Evolutionary conservation across 2,888 invertebrate species (phyloP).

Genomic region (Gordius sp.): DNA sequence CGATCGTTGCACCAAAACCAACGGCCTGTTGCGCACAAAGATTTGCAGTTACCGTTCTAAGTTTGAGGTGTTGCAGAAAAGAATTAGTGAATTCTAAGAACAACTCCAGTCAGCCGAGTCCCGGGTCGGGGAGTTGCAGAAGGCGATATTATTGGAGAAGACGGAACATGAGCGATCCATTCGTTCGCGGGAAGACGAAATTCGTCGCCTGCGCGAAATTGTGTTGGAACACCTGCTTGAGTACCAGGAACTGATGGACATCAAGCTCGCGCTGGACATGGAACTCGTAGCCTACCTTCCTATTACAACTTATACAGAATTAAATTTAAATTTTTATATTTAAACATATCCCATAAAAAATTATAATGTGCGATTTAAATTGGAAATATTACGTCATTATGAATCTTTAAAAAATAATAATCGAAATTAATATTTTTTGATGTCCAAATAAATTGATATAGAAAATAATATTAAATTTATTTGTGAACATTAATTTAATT

Average conservation of each 20-base stretch:
- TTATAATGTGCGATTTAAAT: too few relatives aligned
- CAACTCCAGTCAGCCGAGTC: neutral
- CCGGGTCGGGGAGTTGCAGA: neutral
- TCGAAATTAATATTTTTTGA: too few relatives aligned
- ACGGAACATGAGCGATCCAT: slow-evolving; percentile 20
- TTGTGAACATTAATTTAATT: too few relatives aligned
- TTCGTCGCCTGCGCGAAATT: slow-evolving; percentile 44
- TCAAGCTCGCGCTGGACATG: slow-evolving; percentile 63
- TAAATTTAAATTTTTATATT: too few relatives aligned
- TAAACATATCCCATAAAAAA: too few relatives aligned
- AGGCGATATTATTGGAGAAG: neutral
- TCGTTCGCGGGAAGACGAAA: slow-evolving; percentile 21
- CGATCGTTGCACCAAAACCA: neutral
- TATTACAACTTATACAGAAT: too few relatives aligned
- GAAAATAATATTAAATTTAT: too few relatives aligned
- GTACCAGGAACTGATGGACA: slow-evolving; percentile 85
- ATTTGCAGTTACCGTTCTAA: neutral
- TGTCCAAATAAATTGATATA: too few relatives aligned
- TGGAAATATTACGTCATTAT: too few relatives aligned
- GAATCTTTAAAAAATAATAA: too few relatives aligned
- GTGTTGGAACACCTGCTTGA: slow-evolving; percentile 64
- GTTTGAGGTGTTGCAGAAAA: neutral
- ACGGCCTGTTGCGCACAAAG: neutral
- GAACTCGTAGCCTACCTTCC: slow-evolving; percentile 74
- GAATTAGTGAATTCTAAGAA: neutral